Base-by-base conservation (phyloP, 2,888 invertebrate species). In the Carpatolechia fugitivella region DNA sequence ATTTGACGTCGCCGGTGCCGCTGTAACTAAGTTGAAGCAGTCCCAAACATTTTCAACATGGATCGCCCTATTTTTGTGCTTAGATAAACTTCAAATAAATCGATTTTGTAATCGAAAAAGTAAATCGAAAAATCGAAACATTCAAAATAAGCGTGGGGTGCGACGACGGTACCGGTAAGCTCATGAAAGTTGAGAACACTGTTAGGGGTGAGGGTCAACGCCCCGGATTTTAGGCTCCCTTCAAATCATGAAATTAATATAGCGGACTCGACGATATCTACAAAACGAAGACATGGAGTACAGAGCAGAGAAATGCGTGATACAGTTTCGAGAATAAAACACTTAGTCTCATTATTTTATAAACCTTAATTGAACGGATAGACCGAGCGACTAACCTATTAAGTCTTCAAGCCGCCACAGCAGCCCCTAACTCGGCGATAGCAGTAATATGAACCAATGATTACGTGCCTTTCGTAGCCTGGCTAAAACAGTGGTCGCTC, bases 201-300 rank as follows among this genome's bases (percentile, higher is more conserved):
- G 68, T 75, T 74, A 79, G 76, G 87, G 87, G 85, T 81, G 85
- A 70, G 72, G 86, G 82, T 82, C 80, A 73, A 73, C 77, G 85
- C 72, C 70, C 85, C 64, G 68, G 64, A 58, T 60, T 73, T 74
- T 67, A 63, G 74, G 69, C 72, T 69, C 76, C 77, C 76, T 76
- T 72, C 70, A 62, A 70, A 57, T 70, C 70, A 74, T 76, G 67
- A 76, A 76, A 73, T 74, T 69, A 69, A 74, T 69, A 72, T 70
- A 72, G 71, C 70, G 70, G 71, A 72, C 72, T 71, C 69, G 62
- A 38, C 18, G 7, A 18, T n/a, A 13, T 14, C 1, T 8, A 13
- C 38, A 16, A 38, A 38, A 44, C 29, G 13, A 29, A 44, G 40
- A n/a, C 44, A 24, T 10, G 1, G 8, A 6, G 24, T n/a, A n/a